These are phyloP conservation scores for Equus przewalskii DNA, from an alignment of 2,113 vertebrate genomes.

Conservation along the genomic window DNA sequence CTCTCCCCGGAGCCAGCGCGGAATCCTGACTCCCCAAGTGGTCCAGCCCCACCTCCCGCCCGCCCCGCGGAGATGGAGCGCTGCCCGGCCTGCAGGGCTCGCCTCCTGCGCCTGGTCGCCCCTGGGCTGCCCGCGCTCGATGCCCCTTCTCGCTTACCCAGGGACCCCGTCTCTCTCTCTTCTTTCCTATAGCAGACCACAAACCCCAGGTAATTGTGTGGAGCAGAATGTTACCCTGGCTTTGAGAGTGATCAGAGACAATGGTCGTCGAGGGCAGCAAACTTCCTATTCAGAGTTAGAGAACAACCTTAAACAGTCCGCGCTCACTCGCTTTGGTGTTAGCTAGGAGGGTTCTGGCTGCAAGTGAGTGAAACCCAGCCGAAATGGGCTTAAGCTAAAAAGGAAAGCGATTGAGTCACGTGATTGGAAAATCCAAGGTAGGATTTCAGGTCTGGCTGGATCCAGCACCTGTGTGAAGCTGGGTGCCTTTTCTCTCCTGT, in stretches of 20 bases:
- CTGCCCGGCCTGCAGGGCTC: background rate
- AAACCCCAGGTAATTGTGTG: background rate
- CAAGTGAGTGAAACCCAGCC: background rate
- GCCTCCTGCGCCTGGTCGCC: rapidly evolving
- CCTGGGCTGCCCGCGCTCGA: rapidly evolving
- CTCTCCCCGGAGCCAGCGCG: background rate
- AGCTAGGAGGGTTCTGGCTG: background rate
- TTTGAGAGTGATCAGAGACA: background rate
- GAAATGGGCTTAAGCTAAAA: background rate
- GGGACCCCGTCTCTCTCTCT: background rate
- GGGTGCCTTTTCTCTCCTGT: rapidly evolving
- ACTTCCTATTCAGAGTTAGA: background rate
- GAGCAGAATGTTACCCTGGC: background rate
- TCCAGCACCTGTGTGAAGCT: background rate
- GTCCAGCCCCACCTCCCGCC: background rate
- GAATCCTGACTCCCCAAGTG: background rate
- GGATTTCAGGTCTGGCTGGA: background rate
- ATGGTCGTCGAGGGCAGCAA: too few species aligned
- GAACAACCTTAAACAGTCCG: background rate
- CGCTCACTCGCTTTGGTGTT: background rate
- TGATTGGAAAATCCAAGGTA: background rate
- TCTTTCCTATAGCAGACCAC: background rate
- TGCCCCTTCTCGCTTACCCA: background rate
- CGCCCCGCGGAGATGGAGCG: background rate
- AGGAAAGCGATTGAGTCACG: background rate